phyloP scores from a whole-genome alignment of 2,888 invertebrate genomes.

The Lasioglossum zephyrum region DNA sequence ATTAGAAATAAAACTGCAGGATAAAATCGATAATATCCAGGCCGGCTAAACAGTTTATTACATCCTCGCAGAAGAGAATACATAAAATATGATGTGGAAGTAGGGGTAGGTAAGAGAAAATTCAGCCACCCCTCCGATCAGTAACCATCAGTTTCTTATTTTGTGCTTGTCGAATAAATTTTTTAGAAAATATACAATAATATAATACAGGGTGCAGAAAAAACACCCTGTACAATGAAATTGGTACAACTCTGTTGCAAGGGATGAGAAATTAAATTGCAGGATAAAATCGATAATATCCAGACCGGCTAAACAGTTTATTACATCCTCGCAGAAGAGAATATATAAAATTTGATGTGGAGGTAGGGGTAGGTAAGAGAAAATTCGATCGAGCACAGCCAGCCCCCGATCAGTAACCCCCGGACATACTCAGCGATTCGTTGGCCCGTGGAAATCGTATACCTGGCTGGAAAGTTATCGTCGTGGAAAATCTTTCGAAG shows the following conservation, averaged over 20 bases:
- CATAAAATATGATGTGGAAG: neutral
- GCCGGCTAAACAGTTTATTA: neutral
- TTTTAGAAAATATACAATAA: too few relatives aligned
- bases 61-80: neutral
- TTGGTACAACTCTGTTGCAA: too few relatives aligned
- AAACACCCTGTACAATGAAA: too few relatives aligned
- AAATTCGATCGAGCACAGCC: conserved; percentile 9
- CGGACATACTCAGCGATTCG: conserved; percentile 2
- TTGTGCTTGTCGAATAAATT: too few relatives aligned
- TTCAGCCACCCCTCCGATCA: neutral
- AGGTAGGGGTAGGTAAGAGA: neutral
- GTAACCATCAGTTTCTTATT: neutral
- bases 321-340: neutral
- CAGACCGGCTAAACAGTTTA: neutral
- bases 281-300: neutral
- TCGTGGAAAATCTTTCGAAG: conserved; percentile 41
- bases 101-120: neutral
- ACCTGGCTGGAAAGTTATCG: conserved; percentile 34
- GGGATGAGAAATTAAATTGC: neutral
- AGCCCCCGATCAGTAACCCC: neutral
- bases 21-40: neutral
- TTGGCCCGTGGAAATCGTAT: conserved; percentile 16
- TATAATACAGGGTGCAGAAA: too few relatives aligned
- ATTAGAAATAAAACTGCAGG: neutral
- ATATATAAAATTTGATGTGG: neutral